phyloP scores from a whole-genome alignment of 2,888 invertebrate species.

The Amblyteles armatorius region DNA sequence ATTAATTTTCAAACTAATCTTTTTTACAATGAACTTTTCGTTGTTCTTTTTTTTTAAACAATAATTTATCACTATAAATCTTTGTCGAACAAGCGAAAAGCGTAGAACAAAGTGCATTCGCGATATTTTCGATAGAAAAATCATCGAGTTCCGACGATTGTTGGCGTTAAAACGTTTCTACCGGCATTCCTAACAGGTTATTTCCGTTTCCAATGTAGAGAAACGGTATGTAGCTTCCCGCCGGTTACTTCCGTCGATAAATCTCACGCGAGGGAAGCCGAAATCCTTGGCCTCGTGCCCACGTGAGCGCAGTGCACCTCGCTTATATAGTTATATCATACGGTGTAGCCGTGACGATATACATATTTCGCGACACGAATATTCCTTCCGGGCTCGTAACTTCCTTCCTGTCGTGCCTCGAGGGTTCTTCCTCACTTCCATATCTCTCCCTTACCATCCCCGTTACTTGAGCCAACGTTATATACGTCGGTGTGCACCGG shows the following conservation, averaged over 20 bases:
- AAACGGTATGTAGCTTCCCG: constrained; percentile 25
- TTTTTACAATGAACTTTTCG: too few relatives aligned
- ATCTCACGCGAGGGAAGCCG: constrained; percentile 51
- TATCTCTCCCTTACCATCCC: neutral
- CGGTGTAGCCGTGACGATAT: constrained; percentile 62
- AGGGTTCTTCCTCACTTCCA: constrained; percentile 33
- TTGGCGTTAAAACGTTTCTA: neutral
- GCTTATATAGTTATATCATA: constrained; percentile 16
- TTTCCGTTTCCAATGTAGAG: constrained; percentile 49
- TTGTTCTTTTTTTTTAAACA: too few relatives aligned
- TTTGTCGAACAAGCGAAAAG: neutral
- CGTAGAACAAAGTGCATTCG: neutral
- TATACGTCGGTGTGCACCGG: constrained; percentile 32
- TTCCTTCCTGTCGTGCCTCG: constrained; percentile 75
- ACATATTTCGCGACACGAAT: constrained; percentile 78
- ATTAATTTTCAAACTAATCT: too few relatives aligned
- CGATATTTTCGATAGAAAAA: neutral
- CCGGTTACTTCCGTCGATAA: constrained; percentile 61
- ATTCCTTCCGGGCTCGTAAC: constrained; percentile 74
- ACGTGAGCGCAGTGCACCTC: neutral
- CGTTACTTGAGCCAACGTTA: neutral
- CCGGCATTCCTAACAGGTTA: constrained; percentile 37
- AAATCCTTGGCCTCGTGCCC: constrained; percentile 47
- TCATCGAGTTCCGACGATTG: neutral
- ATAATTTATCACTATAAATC: neutral